Conservation (phyloP, 2,113 vertebrate genomes). For the Perognathus longimembris region DNA sequence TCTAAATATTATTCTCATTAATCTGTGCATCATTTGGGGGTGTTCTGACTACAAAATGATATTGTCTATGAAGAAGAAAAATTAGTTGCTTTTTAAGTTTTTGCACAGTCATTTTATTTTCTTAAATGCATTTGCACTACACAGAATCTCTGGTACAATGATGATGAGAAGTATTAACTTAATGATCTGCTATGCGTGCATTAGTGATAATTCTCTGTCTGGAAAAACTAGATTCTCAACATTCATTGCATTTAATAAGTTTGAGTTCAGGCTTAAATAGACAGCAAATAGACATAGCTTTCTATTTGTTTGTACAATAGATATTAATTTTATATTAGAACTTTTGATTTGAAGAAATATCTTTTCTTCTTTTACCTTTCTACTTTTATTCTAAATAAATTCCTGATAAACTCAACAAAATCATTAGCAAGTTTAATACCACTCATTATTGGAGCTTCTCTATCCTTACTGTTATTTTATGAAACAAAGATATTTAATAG, state of each 20-base stretch:
- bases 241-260: background rate
- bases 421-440: background rate
- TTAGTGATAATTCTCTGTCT: background rate
- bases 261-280: background rate
- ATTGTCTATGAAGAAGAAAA: background rate
- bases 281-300: background rate
- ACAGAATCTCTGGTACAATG: background rate
- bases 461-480: background rate
- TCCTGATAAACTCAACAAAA: background rate
- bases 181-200: background rate
- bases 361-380: background rate
- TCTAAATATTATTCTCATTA: background rate
- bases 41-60: background rate
- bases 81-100: background rate
- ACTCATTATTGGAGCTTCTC: background rate
- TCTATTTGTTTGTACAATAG: background rate
- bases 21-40: background rate
- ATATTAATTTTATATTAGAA: background rate
- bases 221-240: background rate
- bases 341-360: background rate
- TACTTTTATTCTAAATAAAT: constrained; percentile 3
- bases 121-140: background rate
- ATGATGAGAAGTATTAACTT: background rate
- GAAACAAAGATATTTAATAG: background rate
- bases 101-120: background rate